Evolutionary conservation across 2,888 invertebrate genomes (phyloP), one percentile per base, ranked within the genome.

Genomic region (Callinectes sapidus): DNA sequence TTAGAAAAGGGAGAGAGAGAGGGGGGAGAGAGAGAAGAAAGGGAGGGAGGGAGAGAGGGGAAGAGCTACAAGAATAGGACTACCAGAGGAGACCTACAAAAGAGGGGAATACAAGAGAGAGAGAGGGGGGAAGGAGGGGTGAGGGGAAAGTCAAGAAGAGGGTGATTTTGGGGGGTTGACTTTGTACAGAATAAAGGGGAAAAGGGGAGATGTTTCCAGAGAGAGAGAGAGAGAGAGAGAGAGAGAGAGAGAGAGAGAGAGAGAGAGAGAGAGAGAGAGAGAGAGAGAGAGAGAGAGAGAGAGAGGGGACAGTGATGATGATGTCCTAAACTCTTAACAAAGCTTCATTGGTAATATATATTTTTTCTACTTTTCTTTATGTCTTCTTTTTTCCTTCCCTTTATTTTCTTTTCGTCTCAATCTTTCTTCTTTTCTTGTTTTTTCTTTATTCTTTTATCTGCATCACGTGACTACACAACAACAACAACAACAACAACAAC

Each of bases 151-250:
- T 35, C 18, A 87, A 39, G 39, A 87, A 42, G 35, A 35, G 23
- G 35, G 48, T 5, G 42, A 87, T 14, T n/a, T n/a, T 39, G 42
- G 42, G 39, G 16, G 14, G 42, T 23, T 39, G 23, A 85, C 28
- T 18, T 28, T 13, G 32, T 18, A 16, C 8, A 42, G 14, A 42
- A 42, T 5, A 87, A 23, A 87, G 42, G 42, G 42, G 14, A 42
- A 42, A 39, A 87, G 87, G 42, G 87, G 13, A 23, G 39, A 87
- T 35, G 16, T 35, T 39, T 35, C 18, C 18, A 87, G 87, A 87
- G 87, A 87, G 42, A 87, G 87, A 42, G 42, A 39, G 42, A 87
- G 42, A 42, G 23, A 42, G 87, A 42, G 42, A 87, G 87, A 42
- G 87, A 48, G 42, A 23, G 48, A 16, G 39, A 42, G 87, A 3